Base-by-base conservation (phyloP, 64 coral and sea anemone species). In the Orbicella faveolata region DNA sequence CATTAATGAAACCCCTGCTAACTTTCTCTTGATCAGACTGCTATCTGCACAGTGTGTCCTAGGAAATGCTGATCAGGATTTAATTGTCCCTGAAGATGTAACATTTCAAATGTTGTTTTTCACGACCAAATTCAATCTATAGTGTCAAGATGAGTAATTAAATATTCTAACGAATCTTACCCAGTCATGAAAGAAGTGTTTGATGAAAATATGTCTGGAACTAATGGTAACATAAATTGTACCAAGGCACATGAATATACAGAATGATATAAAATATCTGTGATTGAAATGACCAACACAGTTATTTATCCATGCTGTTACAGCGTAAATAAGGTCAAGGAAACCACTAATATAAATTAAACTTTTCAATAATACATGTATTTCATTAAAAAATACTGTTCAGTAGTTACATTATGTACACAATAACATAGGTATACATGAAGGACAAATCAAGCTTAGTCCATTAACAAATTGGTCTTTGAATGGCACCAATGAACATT, bases 201-300 rank as follows among this genome's bases (percentile, higher is more conserved):
- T 87, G 8, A 90, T 44, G 74, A 99, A 99, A 12, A 92, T 63
- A 3, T 44, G 53, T 55, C 88, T 93, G 55, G 94, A 93, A 74
- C 87, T 89, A 36, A 89, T 26, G 23, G 94, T 75, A 67, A 99
- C 94, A 86, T 99, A 99, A 75, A 93, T 33, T 19, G 94, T 93
- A 16, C 97, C 97, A 63, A 99, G 89, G 55, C 90, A 95, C 94
- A 99, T 96, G n/a, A 96, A 99, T 25, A 93, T 93, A 79, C 97
- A 99, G 73, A 99, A 99, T 44, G 90, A 80, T 57, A 94, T 96
- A 81, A 99, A 99, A 78, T 99, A 96, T 34, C 91, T 78, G 52
- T 99, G 97, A 77, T 99, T 99, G 61, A 96, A 99, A 75, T 96
- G 97, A 52, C 97, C 97, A 34, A 99, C 97, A 83, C 97, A 99